Evolutionary conservation across 2,888 invertebrate species (phyloP).

Genomic region (Tipula unca): DNA sequence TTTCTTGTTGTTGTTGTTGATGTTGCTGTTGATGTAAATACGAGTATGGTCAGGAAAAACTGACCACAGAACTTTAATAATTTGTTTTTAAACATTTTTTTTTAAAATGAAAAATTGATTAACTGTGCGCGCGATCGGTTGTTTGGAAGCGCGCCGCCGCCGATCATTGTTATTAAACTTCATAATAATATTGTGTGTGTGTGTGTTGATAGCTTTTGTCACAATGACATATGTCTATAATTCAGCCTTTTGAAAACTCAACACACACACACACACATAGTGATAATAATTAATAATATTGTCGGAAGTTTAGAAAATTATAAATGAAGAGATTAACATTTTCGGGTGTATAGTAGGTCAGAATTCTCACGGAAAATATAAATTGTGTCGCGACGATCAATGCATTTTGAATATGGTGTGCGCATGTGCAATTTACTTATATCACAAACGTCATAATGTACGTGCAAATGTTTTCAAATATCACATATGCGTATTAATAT

Average conservation of each 20-base stretch:
- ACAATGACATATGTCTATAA: too few species aligned
- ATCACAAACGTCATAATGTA: too few species aligned
- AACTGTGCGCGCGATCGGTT: neutral
- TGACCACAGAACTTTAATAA: neutral
- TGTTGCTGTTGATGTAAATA: neutral
- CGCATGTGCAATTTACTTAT: too few species aligned
- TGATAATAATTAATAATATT: too few species aligned
- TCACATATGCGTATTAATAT: too few species aligned
- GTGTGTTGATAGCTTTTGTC: neutral
- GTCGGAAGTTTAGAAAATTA: too few species aligned
- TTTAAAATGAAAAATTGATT: neutral
- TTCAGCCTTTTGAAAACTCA: too few species aligned
- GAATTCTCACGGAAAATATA: neutral
- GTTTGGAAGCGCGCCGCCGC: neutral
- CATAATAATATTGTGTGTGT: too few species aligned
- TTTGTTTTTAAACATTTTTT: neutral
- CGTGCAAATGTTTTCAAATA: too few species aligned
- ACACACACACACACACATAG: neutral
- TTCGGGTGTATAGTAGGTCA: neutral
- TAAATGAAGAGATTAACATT: neutral
- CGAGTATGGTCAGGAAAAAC: conserved; percentile 18
- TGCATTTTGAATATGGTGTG: neutral
- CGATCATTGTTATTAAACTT: neutral
- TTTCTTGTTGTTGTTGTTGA: neutral
- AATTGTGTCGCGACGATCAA: neutral